These are phyloP conservation scores for Dendronephthya gigantea DNA, from an alignment of 64 coral and sea anemone species.

Conservation along the genomic window DNA sequence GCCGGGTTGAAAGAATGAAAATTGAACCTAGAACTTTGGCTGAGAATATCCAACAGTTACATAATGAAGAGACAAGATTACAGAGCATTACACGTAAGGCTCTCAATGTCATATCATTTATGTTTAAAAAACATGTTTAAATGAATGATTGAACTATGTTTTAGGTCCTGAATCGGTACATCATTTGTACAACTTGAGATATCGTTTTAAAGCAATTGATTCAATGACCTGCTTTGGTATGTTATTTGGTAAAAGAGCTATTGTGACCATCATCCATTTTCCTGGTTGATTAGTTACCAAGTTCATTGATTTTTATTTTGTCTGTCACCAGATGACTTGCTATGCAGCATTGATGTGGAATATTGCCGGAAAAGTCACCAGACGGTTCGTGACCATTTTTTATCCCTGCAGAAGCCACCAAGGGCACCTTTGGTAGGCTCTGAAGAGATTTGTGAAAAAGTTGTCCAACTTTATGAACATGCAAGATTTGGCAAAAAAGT, in stretches of 20 bases:
- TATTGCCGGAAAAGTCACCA: conserved; percentile 16
- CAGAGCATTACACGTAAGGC: background rate
- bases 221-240: background rate
- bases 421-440: background rate
- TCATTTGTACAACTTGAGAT: background rate
- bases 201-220: conserved; percentile 9
- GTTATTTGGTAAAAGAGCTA: background rate
- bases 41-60: background rate
- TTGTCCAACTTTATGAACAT: conserved; percentile 1
- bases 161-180: background rate
- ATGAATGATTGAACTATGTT: no score
- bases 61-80: background rate
- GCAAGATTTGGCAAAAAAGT: background rate
- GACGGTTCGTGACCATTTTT: background rate
- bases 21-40: conserved; percentile 2
- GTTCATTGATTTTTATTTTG: background rate
- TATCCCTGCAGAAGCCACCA: background rate
- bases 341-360: background rate
- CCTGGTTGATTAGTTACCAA: background rate
- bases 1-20: background rate
- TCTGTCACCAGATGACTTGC: background rate
- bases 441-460: background rate
- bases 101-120: background rate
- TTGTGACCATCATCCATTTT: no score
- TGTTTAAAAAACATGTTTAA: no score